Evolutionary conservation across 1,140 invertebrate genomes (phyloP), one percentile per base, ranked within the genome.

Genomic region (Matsumurasca onukii): DNA sequence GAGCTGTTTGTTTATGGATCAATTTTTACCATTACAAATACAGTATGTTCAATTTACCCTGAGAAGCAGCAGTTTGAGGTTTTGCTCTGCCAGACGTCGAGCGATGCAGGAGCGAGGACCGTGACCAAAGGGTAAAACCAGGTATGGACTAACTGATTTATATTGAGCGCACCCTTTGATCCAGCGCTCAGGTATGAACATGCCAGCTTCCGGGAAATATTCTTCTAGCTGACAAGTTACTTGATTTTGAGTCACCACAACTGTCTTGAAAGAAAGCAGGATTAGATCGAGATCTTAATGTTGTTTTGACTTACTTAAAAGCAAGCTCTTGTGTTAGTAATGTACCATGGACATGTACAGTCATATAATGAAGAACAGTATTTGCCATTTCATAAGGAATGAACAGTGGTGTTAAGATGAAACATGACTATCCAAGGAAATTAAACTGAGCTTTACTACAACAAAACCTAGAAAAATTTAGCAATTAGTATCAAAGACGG

Each of bases 201-300:
- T 67, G 52, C 88, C 69, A 0, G 93, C 87, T 20, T 88, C 77
- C 1, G 81, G 71, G 70, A 94, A 92, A 77, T 93, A 89, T 73
- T 91, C 79, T 0, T 51, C 80, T 48, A 90, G 78, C 31, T 88
- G 83, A 71, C 88, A 92, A 0, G 86, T 83, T 1, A 93, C 80
- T 84, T 93, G 92, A 76, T 96, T 97, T 75, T 95, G 91, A 15
- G 92, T 93, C 3, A 97, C 91, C 17, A 94, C 84, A 1, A 92
- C 86, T 0, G 92, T 95, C 93, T 97, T 75, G 25, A 27, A 67
- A 69, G 1, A 24, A 3, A 1, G n/a, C 27, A n/a, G n/a, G n/a
- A n/a, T n/a, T 45, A 45, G n/a, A 45, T 45, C 12, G 3, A 1
- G n/a, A n/a, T n/a, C n/a, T n/a, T n/a, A n/a, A n/a, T n/a, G n/a